Evolutionary conservation across 2,113 vertebrate genomes (phyloP).

Genomic region (Scopus umbretta): DNA sequence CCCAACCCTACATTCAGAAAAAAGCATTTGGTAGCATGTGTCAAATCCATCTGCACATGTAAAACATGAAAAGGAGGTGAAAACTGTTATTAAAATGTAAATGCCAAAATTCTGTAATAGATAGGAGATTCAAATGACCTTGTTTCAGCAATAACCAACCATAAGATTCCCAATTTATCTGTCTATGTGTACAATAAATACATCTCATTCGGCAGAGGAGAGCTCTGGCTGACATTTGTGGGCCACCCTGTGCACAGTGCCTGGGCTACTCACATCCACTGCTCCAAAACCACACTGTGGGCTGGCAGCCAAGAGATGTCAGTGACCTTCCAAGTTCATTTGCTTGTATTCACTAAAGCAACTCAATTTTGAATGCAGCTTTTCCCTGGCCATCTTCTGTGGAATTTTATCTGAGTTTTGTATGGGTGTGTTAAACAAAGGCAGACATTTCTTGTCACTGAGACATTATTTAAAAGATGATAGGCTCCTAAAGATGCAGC

Average conservation of each 20-base stretch:
- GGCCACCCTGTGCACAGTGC: neutral
- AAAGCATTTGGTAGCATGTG: neutral
- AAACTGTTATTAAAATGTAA: neutral
- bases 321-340: neutral
- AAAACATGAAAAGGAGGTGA: neutral
- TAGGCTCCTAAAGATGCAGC: neutral
- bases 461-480: neutral
- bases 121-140: neutral
- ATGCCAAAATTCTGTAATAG: neutral
- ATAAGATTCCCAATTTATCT: rapidly evolving
- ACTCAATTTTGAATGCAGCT: neutral
- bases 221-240: neutral
- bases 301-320: neutral
- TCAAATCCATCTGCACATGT: neutral
- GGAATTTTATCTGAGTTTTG: neutral
- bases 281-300: rapidly evolving
- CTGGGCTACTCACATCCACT: neutral
- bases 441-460: neutral
- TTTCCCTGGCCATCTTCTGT: neutral
- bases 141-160: neutral
- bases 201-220: neutral
- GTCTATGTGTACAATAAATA: neutral
- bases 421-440: neutral
- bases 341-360: neutral
- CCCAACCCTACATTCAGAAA: neutral